Evolutionary conservation across 2,888 invertebrate genomes (phyloP).

Genomic region (Harpalus rufipes): DNA sequence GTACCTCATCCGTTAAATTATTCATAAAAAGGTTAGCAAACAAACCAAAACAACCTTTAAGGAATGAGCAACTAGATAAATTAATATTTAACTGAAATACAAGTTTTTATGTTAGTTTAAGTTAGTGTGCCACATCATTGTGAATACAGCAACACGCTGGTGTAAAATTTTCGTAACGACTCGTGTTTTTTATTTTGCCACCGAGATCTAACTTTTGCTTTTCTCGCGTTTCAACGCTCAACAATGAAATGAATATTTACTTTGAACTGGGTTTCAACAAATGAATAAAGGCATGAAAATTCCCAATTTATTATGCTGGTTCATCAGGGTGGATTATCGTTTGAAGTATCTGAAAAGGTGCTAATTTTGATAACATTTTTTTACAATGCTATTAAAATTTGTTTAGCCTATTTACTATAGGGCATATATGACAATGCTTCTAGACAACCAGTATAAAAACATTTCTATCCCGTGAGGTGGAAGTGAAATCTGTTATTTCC

Average conservation of each 20-base stretch:
- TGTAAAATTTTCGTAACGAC: slow-evolving; percentile 29
- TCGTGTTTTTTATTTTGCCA: slow-evolving; percentile 36
- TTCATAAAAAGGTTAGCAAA: not conserved
- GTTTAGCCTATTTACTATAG: too few species aligned
- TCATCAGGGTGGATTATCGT: not conserved
- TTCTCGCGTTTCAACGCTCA: not conserved
- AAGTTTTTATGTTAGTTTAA: slow-evolving; percentile 19
- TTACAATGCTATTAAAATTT: too few species aligned
- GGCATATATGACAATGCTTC: too few species aligned
- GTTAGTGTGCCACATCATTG: slow-evolving; percentile 8
- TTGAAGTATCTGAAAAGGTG: not conserved
- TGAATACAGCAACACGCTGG: not conserved
- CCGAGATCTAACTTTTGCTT: slow-evolving; percentile 5
- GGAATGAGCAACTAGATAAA: slow-evolving; percentile 7
- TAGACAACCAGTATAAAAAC: too few species aligned
- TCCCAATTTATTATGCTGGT: slow-evolving; percentile 10
- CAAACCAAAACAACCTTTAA: not conserved
- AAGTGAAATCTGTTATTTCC: too few species aligned
- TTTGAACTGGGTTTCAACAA: slow-evolving; percentile 25
- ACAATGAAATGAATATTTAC: slow-evolving; percentile 43
- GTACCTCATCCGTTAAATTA: not conserved
- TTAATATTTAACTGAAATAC: slow-evolving; percentile 17
- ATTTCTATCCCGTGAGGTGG: too few species aligned
- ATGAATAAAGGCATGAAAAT: slow-evolving; percentile 1
- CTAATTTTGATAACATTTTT: too few species aligned